Evolutionary conservation across 2,888 invertebrate genomes (phyloP), one percentile per base, ranked within the genome.

Genomic region (Corbicula japonica): DNA sequence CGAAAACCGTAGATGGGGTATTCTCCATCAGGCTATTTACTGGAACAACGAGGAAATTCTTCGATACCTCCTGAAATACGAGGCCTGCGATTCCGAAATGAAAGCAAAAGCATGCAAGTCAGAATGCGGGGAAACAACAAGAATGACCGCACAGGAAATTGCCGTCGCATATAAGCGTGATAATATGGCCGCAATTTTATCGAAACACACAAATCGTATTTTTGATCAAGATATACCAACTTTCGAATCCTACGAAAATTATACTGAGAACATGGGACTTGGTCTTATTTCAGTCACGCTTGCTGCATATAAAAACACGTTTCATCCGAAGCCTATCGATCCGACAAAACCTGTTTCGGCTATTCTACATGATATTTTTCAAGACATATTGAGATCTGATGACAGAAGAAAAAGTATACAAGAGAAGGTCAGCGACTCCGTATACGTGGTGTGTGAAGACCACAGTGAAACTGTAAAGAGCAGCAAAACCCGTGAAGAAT

Each of bases 21-120:
- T 82, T 0, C 10, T 85, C 18, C 82, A 82, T 32, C 84, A 85
- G 23, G 77, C 84, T 18, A 75, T 84, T 0, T 81, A 61, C 50
- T 80, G 70, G 73, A 75, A 77, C 23, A 26, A 75, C 28, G 41
- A 32, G 12, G 48, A 60, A 0, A 76, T 75, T 6, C 35, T 84
- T 1, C 65, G 50, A 41, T 68, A 21, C n/a, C 41, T 84, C 10
- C 58, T 81, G 6, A 21, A 48, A 2, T 81, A 68, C 38, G 12
- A 41, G 1, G n/a, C 72, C 10, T 79, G 79, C 32, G 84, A 84
- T 35, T 58, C 35, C 21, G 23, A 56, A 1, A 56, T 74, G 18
- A 81, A 56, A 61, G 71, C 81, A 12, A 84, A 84, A 46, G 61
- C 60, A 18, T 79, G 81, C 15, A 69, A 52, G 12, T 79, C 74